phyloP scores from a whole-genome alignment of 2,113 vertebrate genomes.

The Rallus limicola region DNA sequence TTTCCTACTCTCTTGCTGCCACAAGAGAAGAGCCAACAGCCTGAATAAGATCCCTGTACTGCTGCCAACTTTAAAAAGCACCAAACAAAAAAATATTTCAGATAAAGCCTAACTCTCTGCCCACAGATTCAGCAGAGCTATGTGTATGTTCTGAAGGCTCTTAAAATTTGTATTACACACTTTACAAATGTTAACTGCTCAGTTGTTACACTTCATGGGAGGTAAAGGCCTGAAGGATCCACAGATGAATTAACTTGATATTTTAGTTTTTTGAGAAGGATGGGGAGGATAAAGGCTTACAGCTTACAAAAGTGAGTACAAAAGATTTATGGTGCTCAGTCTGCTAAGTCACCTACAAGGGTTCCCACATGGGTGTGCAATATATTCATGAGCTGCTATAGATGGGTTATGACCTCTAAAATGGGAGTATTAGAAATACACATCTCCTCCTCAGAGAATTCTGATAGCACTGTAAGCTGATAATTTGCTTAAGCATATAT shows the following conservation, averaged over 20 bases:
- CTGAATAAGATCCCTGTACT: background rate
- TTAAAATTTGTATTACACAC: background rate
- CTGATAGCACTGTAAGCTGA: background rate
- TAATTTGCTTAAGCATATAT: background rate
- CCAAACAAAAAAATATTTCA: background rate
- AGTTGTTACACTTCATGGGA: background rate
- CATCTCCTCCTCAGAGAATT: background rate
- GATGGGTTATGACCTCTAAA: background rate
- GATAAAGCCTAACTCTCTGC: background rate
- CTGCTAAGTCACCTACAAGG: background rate
- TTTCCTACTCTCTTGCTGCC: background rate
- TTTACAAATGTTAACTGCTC: background rate
- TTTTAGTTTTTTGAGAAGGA: background rate
- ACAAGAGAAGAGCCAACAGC: background rate
- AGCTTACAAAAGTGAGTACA: background rate
- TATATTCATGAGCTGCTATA: background rate
- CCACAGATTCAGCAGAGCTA: background rate
- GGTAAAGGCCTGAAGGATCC: background rate
- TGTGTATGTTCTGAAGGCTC: background rate
- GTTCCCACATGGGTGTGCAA: background rate
- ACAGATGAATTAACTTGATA: background rate
- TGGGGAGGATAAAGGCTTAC: background rate
- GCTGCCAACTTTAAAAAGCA: background rate
- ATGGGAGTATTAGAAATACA: background rate
- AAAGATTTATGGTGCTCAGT: background rate